Evolutionary conservation across 2,797 vertebrate genomes (phyloP).

Genomic region (Halcyon chelicuti): DNA sequence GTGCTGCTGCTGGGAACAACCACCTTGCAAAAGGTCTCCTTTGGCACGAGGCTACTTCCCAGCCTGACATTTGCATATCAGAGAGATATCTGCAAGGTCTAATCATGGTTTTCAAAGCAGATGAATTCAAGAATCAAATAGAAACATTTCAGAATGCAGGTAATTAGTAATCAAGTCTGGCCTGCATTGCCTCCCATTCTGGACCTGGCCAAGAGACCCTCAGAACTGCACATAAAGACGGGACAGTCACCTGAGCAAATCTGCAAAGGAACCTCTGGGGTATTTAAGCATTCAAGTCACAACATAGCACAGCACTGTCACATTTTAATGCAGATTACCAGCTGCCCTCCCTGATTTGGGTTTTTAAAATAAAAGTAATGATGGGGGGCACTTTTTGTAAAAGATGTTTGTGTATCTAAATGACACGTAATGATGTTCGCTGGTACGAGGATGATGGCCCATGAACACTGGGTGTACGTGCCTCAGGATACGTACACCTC

Average conservation of each 20-base stretch:
- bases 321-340: background rate
- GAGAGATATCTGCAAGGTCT: background rate
- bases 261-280: background rate
- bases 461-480: background rate
- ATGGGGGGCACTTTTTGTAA: background rate
- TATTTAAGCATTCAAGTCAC: background rate
- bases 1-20: background rate
- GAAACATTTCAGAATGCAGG: background rate
- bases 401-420: background rate
- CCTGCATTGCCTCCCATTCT: background rate
- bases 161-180: background rate
- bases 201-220: background rate
- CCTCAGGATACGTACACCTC: background rate
- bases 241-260: background rate
- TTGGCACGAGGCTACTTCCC: background rate
- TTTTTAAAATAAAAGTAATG: background rate
- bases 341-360: background rate
- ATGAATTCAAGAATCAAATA: background rate
- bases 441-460: background rate
- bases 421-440: background rate
- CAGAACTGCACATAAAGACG: background rate
- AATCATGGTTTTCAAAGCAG: background rate
- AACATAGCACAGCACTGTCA: background rate
- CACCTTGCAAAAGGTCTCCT: background rate
- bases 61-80: background rate